These are phyloP conservation scores for Bathynomus jamesi DNA, from an alignment of 1,140 invertebrate species.

Conservation along the genomic window DNA sequence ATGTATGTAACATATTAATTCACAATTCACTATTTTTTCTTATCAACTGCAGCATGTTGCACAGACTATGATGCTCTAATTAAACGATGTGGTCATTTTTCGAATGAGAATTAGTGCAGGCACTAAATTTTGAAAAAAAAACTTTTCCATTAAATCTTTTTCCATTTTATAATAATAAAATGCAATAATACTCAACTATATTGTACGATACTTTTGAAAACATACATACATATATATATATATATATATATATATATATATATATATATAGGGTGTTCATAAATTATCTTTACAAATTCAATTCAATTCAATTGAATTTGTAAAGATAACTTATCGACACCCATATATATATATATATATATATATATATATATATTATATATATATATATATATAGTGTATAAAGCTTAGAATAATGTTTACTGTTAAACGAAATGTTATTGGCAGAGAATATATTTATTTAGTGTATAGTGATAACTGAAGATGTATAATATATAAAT, in stretches of 20 bases:
- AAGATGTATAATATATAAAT: too few species aligned
- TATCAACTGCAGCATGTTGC: neutral
- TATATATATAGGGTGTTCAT: too few species aligned
- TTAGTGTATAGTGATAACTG: too few species aligned
- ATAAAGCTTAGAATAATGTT: too few species aligned
- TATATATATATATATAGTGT: conserved; percentile 9
- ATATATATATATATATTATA: conserved; percentile 9
- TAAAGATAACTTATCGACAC: too few species aligned
- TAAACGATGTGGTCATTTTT: neutral
- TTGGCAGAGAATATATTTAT: too few species aligned
- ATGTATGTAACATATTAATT: neutral
- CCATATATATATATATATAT: conserved; percentile 6
- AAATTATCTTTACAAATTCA: too few species aligned
- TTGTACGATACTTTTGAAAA: neutral
- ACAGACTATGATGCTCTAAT: neutral
- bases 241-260: conserved; percentile 4
- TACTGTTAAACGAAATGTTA: too few species aligned
- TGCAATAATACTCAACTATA: neutral
- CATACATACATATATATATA: conserved; percentile 3
- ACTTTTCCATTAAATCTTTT: neutral
- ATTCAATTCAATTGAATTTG: too few species aligned
- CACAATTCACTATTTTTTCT: neutral
- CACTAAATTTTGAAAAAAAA: neutral
- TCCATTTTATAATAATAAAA: neutral
- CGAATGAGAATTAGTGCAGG: neutral